phyloP scores from a whole-genome alignment of 2,113 vertebrate genomes.

The Hyla sarda region DNA sequence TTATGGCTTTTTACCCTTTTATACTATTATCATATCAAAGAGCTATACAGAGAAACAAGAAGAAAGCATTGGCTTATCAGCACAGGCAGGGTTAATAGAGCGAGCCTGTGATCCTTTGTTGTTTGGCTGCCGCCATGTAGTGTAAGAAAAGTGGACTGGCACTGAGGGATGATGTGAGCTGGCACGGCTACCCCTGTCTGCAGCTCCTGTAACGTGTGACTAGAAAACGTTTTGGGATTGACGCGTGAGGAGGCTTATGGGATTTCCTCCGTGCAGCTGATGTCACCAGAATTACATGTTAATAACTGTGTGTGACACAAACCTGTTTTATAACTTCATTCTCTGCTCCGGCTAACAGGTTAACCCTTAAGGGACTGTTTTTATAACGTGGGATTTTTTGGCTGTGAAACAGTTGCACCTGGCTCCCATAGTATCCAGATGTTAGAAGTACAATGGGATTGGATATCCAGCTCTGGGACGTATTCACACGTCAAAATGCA shows the following conservation, averaged over 20 bases:
- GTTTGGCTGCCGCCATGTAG: background rate
- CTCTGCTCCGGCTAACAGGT: background rate
- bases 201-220: background rate
- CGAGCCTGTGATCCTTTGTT: background rate
- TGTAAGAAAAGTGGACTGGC: conserved; percentile 9
- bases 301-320: background rate
- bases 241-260: background rate
- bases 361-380: background rate
- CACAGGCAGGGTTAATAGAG: background rate
- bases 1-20: background rate
- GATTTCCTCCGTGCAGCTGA: conserved; percentile 6
- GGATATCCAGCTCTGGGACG: too few relatives aligned
- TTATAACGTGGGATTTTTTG: background rate
- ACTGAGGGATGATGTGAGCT: background rate
- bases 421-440: too few relatives aligned
- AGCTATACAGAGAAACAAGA: background rate
- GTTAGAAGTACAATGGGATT: too few relatives aligned
- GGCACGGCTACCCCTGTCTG: background rate
- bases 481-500: too few relatives aligned
- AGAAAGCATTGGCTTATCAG: background rate
- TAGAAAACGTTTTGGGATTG: background rate
- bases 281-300: conserved; percentile 12
- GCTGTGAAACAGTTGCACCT: too few relatives aligned
- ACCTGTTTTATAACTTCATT: background rate
- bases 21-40: background rate